phyloP scores from a whole-genome alignment of 2,113 vertebrate species.

The Paedocypris sp. region DNA sequence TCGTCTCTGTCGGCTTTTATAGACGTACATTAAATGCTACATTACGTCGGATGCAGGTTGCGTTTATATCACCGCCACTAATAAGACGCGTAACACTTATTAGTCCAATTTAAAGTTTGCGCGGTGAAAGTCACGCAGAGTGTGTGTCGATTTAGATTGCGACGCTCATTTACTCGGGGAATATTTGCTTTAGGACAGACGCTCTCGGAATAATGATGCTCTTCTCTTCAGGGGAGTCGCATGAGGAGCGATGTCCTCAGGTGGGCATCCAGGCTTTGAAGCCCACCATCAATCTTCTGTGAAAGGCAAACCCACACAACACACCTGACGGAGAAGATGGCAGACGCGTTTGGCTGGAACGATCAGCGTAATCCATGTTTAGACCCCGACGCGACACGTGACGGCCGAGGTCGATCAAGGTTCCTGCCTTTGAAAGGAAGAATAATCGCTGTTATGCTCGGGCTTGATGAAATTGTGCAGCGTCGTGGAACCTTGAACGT shows the following conservation, averaged over 20 bases:
- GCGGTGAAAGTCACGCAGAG: constrained; percentile 11
- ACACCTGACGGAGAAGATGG: constrained; percentile 30
- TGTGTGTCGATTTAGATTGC: neutral
- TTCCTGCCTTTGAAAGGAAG: too few relatives aligned
- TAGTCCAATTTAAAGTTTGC: constrained; percentile 10
- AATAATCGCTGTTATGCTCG: too few relatives aligned
- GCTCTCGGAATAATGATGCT: neutral
- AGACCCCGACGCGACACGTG: too few relatives aligned
- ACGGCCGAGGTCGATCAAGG: too few relatives aligned
- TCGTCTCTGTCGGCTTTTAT: neutral
- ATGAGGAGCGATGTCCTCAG: constrained; percentile 22
- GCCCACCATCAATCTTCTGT: constrained; percentile 31
- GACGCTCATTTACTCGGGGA: neutral
- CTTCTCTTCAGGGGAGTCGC: constrained; percentile 4
- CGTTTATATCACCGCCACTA: neutral
- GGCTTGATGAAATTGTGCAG: constrained; percentile 1
- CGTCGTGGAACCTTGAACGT: constrained; percentile 6
- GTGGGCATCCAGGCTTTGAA: constrained; percentile 29
- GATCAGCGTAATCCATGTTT: too few relatives aligned
- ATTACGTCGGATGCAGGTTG: constrained; percentile 13
- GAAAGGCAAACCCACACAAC: constrained; percentile 23
- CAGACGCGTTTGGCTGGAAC: neutral
- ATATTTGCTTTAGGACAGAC: constrained; percentile 22
- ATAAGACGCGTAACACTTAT: constrained; percentile 15
- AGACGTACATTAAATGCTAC: constrained; percentile 4